Conservation (phyloP, 2,113 vertebrate genomes). For the Arenaria interpres region DNA sequence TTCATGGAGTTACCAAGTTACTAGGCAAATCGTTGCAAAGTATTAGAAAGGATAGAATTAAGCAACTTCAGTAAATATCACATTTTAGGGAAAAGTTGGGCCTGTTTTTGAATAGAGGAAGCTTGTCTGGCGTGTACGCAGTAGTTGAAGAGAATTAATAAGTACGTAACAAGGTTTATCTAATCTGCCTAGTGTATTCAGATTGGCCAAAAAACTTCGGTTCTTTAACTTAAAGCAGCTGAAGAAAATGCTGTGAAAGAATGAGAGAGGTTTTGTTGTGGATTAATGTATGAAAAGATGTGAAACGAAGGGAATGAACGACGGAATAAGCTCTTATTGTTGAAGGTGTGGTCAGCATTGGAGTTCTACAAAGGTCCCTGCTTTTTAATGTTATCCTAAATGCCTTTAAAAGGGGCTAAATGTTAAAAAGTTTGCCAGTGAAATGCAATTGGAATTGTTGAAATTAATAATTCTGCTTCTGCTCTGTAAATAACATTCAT, state of each 20-base stretch:
- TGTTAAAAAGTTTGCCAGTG: background rate
- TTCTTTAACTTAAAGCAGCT: background rate
- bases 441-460: background rate
- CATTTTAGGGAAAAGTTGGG: background rate
- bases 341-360: background rate
- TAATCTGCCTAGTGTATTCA: background rate
- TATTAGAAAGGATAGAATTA: background rate
- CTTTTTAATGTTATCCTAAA: background rate
- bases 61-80: background rate
- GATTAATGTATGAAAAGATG: background rate
- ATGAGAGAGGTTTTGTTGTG: background rate
- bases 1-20: background rate
- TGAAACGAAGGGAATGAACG: background rate
- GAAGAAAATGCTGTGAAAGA: background rate
- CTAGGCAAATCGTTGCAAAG: background rate
- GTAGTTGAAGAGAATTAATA: background rate
- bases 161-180: background rate
- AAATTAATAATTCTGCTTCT: background rate
- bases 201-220: background rate
- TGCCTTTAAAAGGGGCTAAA: background rate
- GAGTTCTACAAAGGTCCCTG: background rate
- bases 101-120: background rate
- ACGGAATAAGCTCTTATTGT: rapidly evolving
- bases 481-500: background rate
- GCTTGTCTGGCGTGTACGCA: rapidly evolving